Base-by-base conservation (phyloP, 2,113 vertebrate genomes). In the Phaethon lepturus region DNA sequence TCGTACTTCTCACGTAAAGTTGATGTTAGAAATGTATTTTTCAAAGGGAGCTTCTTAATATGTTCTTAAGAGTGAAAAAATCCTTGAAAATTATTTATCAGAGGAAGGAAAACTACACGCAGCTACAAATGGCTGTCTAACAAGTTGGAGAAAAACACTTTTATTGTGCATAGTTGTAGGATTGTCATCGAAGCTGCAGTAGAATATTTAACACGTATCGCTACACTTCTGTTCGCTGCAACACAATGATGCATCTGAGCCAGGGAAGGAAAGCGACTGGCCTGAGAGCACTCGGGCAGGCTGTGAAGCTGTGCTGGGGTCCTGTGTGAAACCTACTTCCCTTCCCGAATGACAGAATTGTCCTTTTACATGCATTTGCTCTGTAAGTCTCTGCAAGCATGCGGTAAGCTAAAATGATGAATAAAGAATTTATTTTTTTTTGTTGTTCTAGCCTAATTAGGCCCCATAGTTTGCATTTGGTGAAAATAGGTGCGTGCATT, bases 41-140 rank as follows among this genome's bases (percentile, higher is more conserved):
- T 38, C 29, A 26, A 79, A 63, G 15, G 19, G 23, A 60, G 26
- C 63, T 63, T 69, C 17, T 73, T 29, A 52, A 13, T 14, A 2
- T 6, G 2, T 38, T 77, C 31, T 50, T 77, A 24, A 38, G 11
- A 45, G 20, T 33, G 33, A 74, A 74, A 86, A 40, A 16, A 49
- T 19, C 18, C 38, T 59, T 45, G 19, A 44, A 64, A 50, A 66
- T 47, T 24, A 33, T 20, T 72, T 76, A 31, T 45, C 44, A 73
- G 49, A 90, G 19, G 35, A 59, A 50, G 58, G 16, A 62, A 58
- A 52, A n/a, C 7, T n/a, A 26, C 1, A 0, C 0, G 0, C 24
- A 60, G 40, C 42, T 59, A 31, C 59, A 28, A 24, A 52, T 42
- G 20, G 5, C 35, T 68, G 44, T 63, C 23, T 58, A 18, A 9